Percentiles rank a stretch among this genome's conserved stretches.
Evolutionary conservation across 2,888 invertebrate species (phyloP).

Genomic region (Abrostola triplasia): DNA sequence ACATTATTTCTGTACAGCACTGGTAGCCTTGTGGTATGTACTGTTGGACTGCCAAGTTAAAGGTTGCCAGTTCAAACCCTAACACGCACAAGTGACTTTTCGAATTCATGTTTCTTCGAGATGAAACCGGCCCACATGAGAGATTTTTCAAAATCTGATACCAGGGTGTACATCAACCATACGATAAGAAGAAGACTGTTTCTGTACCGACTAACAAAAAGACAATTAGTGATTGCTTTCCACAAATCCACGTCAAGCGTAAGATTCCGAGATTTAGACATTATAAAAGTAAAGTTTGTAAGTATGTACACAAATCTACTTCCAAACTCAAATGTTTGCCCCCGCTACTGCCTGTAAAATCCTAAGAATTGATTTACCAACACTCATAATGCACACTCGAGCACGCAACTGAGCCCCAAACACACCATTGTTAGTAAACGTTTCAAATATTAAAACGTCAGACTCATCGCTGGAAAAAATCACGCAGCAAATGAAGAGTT

Average conservation of each 20-base stretch:
- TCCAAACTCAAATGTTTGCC: slow-evolving; percentile 26
- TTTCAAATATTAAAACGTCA: slow-evolving; percentile 53
- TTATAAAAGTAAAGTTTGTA: background rate
- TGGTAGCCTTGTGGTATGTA: too few relatives aligned
- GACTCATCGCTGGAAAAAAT: slow-evolving; percentile 68
- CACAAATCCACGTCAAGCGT: background rate
- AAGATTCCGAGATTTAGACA: background rate
- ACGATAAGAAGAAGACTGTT: background rate
- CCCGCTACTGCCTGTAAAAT: slow-evolving; percentile 41
- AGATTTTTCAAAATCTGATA: too few relatives aligned
- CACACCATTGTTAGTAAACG: slow-evolving; percentile 40
- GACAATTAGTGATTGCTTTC: background rate
- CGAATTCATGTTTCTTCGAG: too few relatives aligned
- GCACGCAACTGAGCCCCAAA: slow-evolving; percentile 44
- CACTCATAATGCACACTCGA: slow-evolving; percentile 31
- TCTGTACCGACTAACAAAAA: background rate
- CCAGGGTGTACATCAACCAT: too few relatives aligned
- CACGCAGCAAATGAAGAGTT: slow-evolving; percentile 84
- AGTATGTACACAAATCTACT: background rate
- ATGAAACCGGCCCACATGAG: too few relatives aligned
- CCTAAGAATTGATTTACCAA: slow-evolving; percentile 43
- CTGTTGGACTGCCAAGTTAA: too few relatives aligned
- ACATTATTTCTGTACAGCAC: too few relatives aligned
- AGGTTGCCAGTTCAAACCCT: too few relatives aligned
- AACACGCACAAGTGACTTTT: too few relatives aligned